Evolutionary conservation across 2,888 invertebrate species (phyloP), one percentile per base, ranked within the genome.

Genomic region (Pristionchus exspectatus): DNA sequence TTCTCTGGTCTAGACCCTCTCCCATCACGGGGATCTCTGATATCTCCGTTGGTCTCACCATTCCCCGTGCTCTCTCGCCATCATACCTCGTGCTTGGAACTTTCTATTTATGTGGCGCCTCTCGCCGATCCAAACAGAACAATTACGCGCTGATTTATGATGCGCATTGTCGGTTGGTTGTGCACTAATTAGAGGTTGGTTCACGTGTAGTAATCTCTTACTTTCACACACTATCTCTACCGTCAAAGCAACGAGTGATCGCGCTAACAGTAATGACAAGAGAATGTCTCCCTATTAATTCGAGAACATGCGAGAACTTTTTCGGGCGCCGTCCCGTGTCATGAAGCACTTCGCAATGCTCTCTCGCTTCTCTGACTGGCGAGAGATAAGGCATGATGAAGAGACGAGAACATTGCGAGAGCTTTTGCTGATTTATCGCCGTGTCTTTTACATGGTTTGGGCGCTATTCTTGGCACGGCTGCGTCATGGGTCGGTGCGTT

Each of bases 1-100:
- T 14, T 69, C 21, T 69, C 69, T 69, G 30, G 56, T 83, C 83
- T 77, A 83, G 83, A 54, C 83, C 14, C n/a, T 16, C 56, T 18
- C 50, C 54, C 27, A n/a, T 83, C 83, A 56, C 83, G 14, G 27
- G 50, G 27, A 54, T 24, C 44, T 44, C 21, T n/a, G 44, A 30
- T 38, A n/a, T 69, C n/a, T 69, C n/a, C 69, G 27, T 69, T 12
- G 12, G 27, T 30, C 69, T 69, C 69, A 9, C 69, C 12, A 14
- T 24, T 30, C 18, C 7, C 56, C 56, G 2, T 30, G n/a, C 69
- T 69, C 18, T 30, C n/a, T 69, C 69, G 12, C 69, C 24, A 12
- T 38, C 38, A 38, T 38, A 4, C 24, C 69, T 69, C 69, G 24
- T 81, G 24, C 44, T 77, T 77, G 16, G 77, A 77, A 77, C 77